Base-by-base conservation (phyloP, 2,888 invertebrate species). In the Drosophila sordidula region DNA sequence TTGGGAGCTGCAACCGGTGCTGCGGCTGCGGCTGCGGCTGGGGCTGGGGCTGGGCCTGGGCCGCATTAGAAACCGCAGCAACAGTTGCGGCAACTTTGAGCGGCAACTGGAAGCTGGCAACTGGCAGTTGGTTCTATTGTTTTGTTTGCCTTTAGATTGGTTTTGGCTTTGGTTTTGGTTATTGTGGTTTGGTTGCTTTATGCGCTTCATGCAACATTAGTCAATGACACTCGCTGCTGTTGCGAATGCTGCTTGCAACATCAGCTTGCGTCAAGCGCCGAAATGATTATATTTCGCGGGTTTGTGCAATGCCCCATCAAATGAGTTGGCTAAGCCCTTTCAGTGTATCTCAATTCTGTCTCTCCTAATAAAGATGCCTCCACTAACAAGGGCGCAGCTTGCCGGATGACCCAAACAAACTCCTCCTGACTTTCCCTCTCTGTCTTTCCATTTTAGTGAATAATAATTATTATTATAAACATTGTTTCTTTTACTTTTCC, bases 171-270 rank as follows among this genome's bases (percentile, higher is more conserved):
- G 64, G 76, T 69, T 81, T 67, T 65, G 67, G 77, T 64, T 82
- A 70, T 87, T 85, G 87, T 78, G 81, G 87, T 78, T 81, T 66
- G 73, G 51, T 66, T 75, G 86, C 76, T 82, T 82, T 82, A 66
- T 85, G 85, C 87, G 82, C 82, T 82, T 87, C 85, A 87, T 87
- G 82, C 87, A 78, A 75, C 82, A 87, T 87, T 87, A 82, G 87
- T 87, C 87, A 87, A 87, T 80, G 87, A 85, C 82, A 82, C 77
- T 87, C 74, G 70, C 54, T 42, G 57, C 41, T 50, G 52, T 26
- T 50, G 50, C 9, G 39, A 63, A 55, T 44, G 65, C 51, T 41
- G 52, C 70, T 75, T 75, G 76, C 81, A 81, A 87, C 81, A 82
- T 84, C 87, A 74, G 55, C 75, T 87, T 87, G 75, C 87, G 78